Evolutionary conservation across 2,113 vertebrate genomes (phyloP).

Genomic region (Atherinomorus stipes): DNA sequence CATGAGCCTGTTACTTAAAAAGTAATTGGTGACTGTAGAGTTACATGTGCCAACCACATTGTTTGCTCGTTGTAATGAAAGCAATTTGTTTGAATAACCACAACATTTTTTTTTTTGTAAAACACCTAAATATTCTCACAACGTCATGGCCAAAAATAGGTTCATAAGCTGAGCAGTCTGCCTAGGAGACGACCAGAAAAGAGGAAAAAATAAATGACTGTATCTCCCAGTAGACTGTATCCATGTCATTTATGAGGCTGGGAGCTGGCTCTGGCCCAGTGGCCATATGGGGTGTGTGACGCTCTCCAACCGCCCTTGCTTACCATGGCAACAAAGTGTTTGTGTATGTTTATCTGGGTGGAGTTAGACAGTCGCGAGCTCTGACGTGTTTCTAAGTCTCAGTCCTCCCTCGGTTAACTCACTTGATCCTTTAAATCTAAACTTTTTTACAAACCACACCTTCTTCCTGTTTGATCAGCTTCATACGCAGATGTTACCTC

Average conservation of each 20-base stretch:
- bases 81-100: neutral
- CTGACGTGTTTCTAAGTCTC: slow-evolving; percentile 8
- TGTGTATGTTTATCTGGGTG: slow-evolving; percentile 50
- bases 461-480: slow-evolving; percentile 11
- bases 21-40: neutral
- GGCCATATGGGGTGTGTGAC: slow-evolving; percentile 46
- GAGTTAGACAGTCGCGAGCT: slow-evolving; percentile 2
- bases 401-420: neutral
- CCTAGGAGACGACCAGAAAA: neutral
- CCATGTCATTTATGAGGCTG: slow-evolving; percentile 33
- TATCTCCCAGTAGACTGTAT: slow-evolving; percentile 11
- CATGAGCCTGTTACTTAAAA: neutral
- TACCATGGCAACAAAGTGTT: slow-evolving; percentile 57
- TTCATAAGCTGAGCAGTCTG: neutral
- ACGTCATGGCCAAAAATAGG: neutral
- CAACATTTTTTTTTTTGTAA: slow-evolving; percentile 5
- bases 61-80: neutral
- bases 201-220: slow-evolving; percentile 4
- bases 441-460: slow-evolving; percentile 13
- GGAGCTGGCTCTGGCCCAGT: neutral
- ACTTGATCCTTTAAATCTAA: neutral
- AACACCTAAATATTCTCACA: neutral
- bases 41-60: neutral
- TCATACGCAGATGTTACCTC: neutral
- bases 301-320: slow-evolving; percentile 13